These are phyloP conservation scores for Oceanites oceanicus DNA, from an alignment of 2,113 vertebrate species.

Conservation along the genomic window DNA sequence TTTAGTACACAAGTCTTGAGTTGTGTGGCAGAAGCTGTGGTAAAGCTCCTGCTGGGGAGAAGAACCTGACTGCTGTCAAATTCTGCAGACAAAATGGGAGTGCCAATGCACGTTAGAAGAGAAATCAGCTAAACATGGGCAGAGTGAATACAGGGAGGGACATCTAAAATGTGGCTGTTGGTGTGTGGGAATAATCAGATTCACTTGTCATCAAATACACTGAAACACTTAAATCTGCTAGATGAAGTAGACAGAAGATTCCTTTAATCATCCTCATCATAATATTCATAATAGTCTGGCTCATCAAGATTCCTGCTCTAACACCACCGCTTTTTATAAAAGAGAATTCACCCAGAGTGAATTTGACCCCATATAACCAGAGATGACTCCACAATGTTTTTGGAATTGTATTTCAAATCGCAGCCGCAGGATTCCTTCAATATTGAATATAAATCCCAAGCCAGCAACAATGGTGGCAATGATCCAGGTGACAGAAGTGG, in stretches of 20 bases:
- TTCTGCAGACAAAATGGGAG: background rate
- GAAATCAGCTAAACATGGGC: background rate
- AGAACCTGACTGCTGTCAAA: background rate
- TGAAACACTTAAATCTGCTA: background rate
- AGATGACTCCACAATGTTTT: background rate
- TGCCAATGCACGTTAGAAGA: background rate
- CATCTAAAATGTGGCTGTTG: background rate
- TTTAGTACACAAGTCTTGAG: background rate
- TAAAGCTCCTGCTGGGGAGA: background rate
- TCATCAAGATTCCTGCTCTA: background rate
- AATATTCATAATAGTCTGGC: background rate
- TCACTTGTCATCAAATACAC: background rate
- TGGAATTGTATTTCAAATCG: conserved; percentile 4
- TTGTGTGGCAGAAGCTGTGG: background rate
- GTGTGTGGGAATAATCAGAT: background rate
- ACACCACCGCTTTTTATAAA: background rate
- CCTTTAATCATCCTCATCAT: background rate
- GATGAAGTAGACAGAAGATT: background rate
- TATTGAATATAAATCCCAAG: background rate
- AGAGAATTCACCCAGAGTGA: background rate
- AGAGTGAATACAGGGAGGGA: background rate
- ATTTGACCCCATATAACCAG: background rate
- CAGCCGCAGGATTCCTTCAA: background rate
- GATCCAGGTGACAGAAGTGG: background rate
- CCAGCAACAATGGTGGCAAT: conserved; percentile 12